Base-by-base conservation (phyloP, 1,140 invertebrate genomes). In the Lepidurus couesii region DNA sequence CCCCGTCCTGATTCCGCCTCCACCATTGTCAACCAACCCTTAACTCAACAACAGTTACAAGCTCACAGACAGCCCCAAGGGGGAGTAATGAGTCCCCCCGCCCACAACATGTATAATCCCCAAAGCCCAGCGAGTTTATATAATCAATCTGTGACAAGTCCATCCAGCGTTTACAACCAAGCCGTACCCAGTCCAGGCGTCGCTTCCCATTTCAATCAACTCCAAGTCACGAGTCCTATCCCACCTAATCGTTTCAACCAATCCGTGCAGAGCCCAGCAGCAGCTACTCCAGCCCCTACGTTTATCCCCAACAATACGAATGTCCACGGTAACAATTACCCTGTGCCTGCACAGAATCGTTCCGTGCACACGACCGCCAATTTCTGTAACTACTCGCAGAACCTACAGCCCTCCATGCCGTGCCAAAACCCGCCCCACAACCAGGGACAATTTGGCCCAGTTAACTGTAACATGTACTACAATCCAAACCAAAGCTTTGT, bases 261-360 rank as follows among this genome's bases (percentile, higher is more conserved):
- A 79, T 87, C 88, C 11, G 82, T 90, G 80, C 86, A 86, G 0
- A 90, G 88, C 7, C 89, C 89, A 7, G 87, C 89, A 7, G 88
- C 89, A 8, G 89, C 87, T 8, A 85, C 89, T 0, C 82, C 88
- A 7, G 88, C 89, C 0, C 88, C 89, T 1, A 82, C 84, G 13
- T 85, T 83, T 24, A 83, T 83, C 83, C 7, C 82, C 87, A 73
- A 87, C 87, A 44, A 87, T 86, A 24, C 13, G 16, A 79, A 43
- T 42, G 13, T 44, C 78, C 73, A 77, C 26, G 21, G 11, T 83
- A 0, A 82, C 77, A 80, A 53, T 44, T 73, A 74, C 13, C 1
- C 44, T 10, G 26, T 24, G 7, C 76, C 76, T 45, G 6, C 76
- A 3, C 76, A 44, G 26, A 42, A 34, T 10, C 43, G 26, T 21